These are phyloP conservation scores for Diaperis boleti DNA, from an alignment of 2,888 invertebrate species.

Conservation along the genomic window DNA sequence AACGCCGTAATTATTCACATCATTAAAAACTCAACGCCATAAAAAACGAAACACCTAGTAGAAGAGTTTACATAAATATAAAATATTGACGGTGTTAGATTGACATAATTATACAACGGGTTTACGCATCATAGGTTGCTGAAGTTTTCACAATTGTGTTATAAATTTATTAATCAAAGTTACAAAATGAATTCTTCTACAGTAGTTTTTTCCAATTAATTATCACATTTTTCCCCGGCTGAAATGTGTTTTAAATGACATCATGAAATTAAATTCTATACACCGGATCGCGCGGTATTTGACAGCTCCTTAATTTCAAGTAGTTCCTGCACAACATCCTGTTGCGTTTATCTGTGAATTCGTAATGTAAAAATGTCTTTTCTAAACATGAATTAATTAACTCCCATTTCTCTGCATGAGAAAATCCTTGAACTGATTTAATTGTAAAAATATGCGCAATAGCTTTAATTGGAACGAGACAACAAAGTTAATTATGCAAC, in stretches of 20 bases:
- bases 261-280: slow-evolving; percentile 23
- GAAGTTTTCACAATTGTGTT: too few species aligned
- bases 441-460: slow-evolving; percentile 18
- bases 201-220: slow-evolving; percentile 17
- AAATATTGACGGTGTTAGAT: too few species aligned
- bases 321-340: slow-evolving; percentile 29
- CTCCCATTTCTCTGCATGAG: slow-evolving; percentile 8
- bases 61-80: too few species aligned
- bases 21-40: slow-evolving; percentile 3
- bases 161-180: slow-evolving; percentile 17
- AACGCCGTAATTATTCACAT: slow-evolving; percentile 6
- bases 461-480: slow-evolving; percentile 23
- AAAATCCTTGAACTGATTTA: slow-evolving; percentile 28
- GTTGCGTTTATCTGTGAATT: slow-evolving; percentile 14
- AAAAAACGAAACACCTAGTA: too few species aligned
- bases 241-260: slow-evolving; percentile 25
- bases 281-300: slow-evolving; percentile 8
- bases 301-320: slow-evolving; percentile 16
- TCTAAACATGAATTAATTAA: slow-evolving; percentile 12
- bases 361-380: slow-evolving; percentile 6
- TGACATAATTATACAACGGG: too few species aligned
- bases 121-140: too few species aligned
- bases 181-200: not conserved
- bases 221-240: not conserved
- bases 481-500: not conserved